Percentiles rank a stretch among this genome's conserved stretches.
Conservation (phyloP, 2,113 vertebrate genomes). For the Columba livia region DNA sequence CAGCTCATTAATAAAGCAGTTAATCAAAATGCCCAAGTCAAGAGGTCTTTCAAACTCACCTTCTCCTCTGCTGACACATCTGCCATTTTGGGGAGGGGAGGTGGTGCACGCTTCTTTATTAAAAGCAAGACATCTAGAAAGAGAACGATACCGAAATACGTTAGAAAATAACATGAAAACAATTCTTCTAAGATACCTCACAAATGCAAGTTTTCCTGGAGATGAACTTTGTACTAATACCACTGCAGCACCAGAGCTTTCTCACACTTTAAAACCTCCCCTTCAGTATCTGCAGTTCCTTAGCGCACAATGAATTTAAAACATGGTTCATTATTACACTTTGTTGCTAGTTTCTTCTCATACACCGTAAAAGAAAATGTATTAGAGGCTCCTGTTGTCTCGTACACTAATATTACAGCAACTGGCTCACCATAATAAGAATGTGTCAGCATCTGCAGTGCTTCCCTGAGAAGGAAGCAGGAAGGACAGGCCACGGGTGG, state of each 20-base stretch:
- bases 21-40: accelerated
- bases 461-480: neutral
- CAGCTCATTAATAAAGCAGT: neutral
- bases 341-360: neutral
- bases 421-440: neutral
- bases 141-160: neutral
- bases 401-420: neutral
- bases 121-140: slow-evolving; percentile 87
- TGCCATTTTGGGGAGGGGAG: slow-evolving; percentile 86
- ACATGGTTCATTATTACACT: neutral
- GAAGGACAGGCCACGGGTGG: neutral
- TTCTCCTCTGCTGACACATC: slow-evolving; percentile 93
- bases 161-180: neutral
- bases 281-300: neutral
- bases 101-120: slow-evolving; percentile 86
- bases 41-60: slow-evolving; percentile 63
- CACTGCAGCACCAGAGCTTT: neutral
- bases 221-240: neutral
- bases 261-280: neutral
- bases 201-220: accelerated
- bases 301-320: neutral
- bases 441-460: neutral
- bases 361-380: neutral
- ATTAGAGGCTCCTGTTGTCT: neutral
- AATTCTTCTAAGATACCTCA: neutral